Percentiles rank a stretch among this genome's conserved stretches.
Evolutionary conservation across 2,888 invertebrate species (phyloP).

Genomic region (Hypolimnas misippus): DNA sequence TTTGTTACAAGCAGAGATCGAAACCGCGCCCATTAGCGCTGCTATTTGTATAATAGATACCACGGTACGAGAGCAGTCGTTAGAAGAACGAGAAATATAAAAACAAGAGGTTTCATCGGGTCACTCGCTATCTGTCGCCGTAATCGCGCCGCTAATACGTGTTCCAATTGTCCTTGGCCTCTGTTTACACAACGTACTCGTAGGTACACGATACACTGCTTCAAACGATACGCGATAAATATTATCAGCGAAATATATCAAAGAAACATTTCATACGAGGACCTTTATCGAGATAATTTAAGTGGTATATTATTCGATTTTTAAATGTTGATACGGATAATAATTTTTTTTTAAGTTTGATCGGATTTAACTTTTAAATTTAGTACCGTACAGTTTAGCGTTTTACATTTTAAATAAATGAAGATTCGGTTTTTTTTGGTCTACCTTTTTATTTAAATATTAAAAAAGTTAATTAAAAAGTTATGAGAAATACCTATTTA

Average conservation of each 20-base stretch:
- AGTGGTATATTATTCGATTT: slow-evolving; percentile 3
- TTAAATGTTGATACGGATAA: not conserved
- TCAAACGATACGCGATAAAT: slow-evolving; percentile 49
- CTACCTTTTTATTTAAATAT: not conserved
- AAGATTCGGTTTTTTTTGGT: not conserved
- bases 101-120: slow-evolving; percentile 39
- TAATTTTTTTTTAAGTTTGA: too few species aligned
- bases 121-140: slow-evolving; percentile 50
- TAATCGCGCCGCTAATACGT: slow-evolving; percentile 56
- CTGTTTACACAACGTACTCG: slow-evolving; percentile 46
- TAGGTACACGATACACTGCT: slow-evolving; percentile 30
- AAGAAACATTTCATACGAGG: slow-evolving; percentile 28
- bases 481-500: not conserved
- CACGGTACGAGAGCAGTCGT: not conserved
- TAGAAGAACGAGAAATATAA: slow-evolving; percentile 37
- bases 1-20: too few species aligned
- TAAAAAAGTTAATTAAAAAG: not conserved
- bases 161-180: slow-evolving; percentile 62
- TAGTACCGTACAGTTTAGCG: too few species aligned
- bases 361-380: too few species aligned
- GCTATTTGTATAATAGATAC: not conserved
- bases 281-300: slow-evolving; percentile 8
- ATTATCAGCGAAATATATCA: slow-evolving; percentile 34
- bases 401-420: not conserved
- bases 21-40: not conserved